phyloP scores from a whole-genome alignment of 92 coral and sea anemone species.

The Bergia puertoricense region DNA sequence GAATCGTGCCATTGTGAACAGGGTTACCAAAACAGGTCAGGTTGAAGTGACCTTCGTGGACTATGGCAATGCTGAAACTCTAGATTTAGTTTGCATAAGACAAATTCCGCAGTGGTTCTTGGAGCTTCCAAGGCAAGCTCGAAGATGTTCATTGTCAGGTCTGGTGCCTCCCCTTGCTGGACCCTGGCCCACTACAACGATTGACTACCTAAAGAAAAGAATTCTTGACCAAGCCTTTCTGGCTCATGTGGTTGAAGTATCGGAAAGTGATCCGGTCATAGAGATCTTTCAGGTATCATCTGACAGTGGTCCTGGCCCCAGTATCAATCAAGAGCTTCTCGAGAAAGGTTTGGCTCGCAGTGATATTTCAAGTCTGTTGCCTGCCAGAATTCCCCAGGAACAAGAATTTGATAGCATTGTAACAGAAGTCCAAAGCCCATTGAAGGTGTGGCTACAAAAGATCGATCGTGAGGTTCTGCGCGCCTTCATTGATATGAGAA shows the following conservation, averaged over 20 bases:
- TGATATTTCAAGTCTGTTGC: constrained; percentile 10
- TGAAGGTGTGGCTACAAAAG: constrained; percentile 75
- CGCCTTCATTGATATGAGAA: constrained; percentile 49
- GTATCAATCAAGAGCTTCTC: constrained; percentile 57
- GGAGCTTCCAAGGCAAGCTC: constrained; percentile 75
- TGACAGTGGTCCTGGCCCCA: constrained; percentile 37
- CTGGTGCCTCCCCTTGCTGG: constrained; percentile 30
- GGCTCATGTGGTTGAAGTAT: constrained; percentile 45
- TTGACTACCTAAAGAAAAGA: constrained; percentile 54
- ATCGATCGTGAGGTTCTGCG: constrained; percentile 43
- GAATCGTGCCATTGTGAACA: constrained; percentile 75
- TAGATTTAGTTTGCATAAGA: constrained; percentile 47
- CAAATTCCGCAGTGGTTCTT: constrained; percentile 50
- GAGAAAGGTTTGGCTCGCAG: constrained; percentile 37
- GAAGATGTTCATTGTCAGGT: constrained; percentile 58
- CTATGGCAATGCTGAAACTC: constrained; percentile 66
- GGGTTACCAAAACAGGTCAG: constrained; percentile 45
- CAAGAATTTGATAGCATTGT: constrained; percentile 67
- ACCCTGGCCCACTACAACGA: constrained; percentile 44
- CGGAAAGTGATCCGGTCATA: constrained; percentile 17
- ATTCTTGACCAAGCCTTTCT: constrained; percentile 50
- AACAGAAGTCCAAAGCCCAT: constrained; percentile 66
- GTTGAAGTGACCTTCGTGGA: constrained; percentile 73
- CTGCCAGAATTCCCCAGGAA: constrained; percentile 47
- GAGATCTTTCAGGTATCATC: constrained; percentile 63